Conservation (phyloP, 2,113 vertebrate species). For the Esox niger region DNA sequence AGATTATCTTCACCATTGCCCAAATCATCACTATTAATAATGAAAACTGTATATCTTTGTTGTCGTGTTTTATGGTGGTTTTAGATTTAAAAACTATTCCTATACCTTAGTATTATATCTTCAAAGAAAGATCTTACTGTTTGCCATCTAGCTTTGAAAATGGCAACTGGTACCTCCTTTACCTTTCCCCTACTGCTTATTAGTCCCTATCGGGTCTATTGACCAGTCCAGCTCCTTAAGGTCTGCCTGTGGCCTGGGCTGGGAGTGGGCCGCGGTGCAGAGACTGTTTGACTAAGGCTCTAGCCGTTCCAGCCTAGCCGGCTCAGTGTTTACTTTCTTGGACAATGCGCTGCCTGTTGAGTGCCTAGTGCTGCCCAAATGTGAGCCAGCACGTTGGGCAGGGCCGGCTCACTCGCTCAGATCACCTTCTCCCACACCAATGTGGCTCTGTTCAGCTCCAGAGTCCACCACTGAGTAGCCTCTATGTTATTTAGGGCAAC, state of each 20-base stretch:
- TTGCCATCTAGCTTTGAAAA: not conserved
- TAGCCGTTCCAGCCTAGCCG: slow-evolving; percentile 25
- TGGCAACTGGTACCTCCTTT: not conserved
- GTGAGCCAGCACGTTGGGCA: not conserved
- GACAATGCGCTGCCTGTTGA: slow-evolving; percentile 51
- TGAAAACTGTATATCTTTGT: too few species aligned
- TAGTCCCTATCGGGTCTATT: not conserved
- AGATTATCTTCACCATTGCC: too few species aligned
- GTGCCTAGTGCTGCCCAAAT: slow-evolving; percentile 19
- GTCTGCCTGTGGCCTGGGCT: slow-evolving; percentile 38
- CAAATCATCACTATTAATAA: too few species aligned
- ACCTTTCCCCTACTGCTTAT: not conserved
- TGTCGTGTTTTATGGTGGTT: too few species aligned
- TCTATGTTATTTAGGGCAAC: not conserved
- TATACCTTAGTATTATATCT: too few species aligned
- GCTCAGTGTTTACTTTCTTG: slow-evolving; percentile 21
- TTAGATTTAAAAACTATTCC: too few species aligned
- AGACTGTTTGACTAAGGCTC: slow-evolving; percentile 40
- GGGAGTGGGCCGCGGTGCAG: slow-evolving; percentile 32
- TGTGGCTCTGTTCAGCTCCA: not conserved
- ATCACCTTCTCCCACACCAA: not conserved
- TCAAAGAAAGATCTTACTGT: not conserved
- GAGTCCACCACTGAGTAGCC: not conserved
- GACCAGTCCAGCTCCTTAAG: slow-evolving; percentile 16
- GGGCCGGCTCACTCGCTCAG: not conserved